Base-by-base conservation (phyloP, 2,113 vertebrate genomes). In the Crotalus tigris region DNA sequence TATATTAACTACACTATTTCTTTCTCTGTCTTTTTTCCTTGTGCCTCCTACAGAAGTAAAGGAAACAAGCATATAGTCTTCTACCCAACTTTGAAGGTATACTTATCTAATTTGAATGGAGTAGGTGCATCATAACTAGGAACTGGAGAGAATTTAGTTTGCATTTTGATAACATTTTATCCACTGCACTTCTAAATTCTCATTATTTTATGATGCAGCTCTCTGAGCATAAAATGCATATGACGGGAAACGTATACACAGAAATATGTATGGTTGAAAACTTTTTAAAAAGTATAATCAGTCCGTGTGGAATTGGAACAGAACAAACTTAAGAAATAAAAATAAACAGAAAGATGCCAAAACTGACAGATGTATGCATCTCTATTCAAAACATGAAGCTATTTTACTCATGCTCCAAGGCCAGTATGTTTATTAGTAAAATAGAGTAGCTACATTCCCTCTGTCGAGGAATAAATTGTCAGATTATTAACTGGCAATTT, bases 51-150 rank as follows among this genome's bases (percentile, higher is more conserved):
- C 97, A 99, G 99, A 94, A 98, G 88, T 97, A 99, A 98, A 86
- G 98, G 98, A 19, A 98, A 97, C 19, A 99, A 98, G 92, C 98
- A 98, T 92, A 95, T 98, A 0, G 96, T 99, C 88, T 99, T 99
- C 97, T 99, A 98, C 94, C 99, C 99, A 0, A 98, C 99, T 2
- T 94, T 99, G 91, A 99, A 99, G 98, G 99, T 99, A 97, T 24
- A 96, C 49, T n/a, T 44, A 54, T 57, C 17, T 89, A 21, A 90
- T 61, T 93, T 90, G 86, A 90, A 81, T 58, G 55, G 17, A 61
- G 19, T 44, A 23, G 51, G 6, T 92, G 12, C 26, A 58, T 7
- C 17, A 81, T 81, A 81, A 44, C 75, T 81, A 81, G 17, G 19
- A 81, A 44, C 75, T 44, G 75, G 75, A 81, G 33, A 81, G 17